phyloP scores from a whole-genome alignment of 2,888 invertebrate species.

The Shargacucullia verbasci region DNA sequence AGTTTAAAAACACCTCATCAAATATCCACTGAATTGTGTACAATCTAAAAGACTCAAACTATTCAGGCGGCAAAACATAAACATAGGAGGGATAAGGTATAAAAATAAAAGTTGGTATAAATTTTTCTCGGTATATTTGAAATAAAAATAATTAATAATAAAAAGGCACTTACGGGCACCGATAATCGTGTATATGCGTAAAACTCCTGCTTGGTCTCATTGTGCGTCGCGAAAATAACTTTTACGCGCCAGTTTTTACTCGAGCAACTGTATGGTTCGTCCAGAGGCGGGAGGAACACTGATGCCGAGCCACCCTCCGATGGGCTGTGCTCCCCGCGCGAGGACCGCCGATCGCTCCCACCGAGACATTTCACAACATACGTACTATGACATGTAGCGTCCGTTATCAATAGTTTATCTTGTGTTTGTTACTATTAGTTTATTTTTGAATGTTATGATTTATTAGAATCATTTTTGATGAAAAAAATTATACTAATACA shows the following conservation, averaged over 20 bases:
- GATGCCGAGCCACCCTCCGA: constrained; percentile 42
- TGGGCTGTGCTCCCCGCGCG: constrained; percentile 50
- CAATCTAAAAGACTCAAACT: background rate
- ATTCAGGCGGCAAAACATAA: constrained; percentile 8
- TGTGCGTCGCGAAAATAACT: background rate
- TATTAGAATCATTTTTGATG: no score
- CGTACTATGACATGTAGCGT: no score
- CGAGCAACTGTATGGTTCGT: constrained; percentile 47
- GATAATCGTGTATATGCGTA: constrained; percentile 66
- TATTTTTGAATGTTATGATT: no score
- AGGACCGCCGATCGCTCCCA: constrained; percentile 41
- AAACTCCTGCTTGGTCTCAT: constrained; percentile 64
- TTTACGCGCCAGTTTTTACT: constrained; percentile 14
- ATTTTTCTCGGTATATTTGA: background rate
- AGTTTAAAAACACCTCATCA: background rate
- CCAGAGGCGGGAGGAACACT: constrained; percentile 56
- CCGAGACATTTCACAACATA: constrained; percentile 1
- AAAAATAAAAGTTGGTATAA: background rate
- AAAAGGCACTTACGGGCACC: constrained; percentile 69
- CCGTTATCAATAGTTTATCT: no score
- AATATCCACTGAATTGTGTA: background rate
- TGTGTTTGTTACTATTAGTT: no score
- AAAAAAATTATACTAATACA: no score
- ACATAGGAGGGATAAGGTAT: constrained; percentile 9
- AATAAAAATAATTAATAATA: constrained; percentile 1